Evolutionary conservation across 2,113 vertebrate species (phyloP).

Genomic region (Halichoeres trimaculatus): DNA sequence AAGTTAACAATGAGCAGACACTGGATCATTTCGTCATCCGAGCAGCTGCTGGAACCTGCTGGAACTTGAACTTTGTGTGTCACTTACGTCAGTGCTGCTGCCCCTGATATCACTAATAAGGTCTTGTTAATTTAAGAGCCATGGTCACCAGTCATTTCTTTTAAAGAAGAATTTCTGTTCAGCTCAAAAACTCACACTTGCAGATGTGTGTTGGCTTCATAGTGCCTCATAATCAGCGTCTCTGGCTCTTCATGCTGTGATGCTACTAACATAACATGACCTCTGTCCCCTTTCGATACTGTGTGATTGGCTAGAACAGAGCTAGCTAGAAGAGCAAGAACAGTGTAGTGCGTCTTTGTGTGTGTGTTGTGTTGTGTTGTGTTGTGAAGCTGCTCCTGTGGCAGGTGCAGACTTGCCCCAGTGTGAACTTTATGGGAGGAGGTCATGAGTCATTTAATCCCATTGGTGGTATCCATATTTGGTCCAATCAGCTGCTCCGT

Average conservation of each 20-base stretch:
- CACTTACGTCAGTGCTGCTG: slow-evolving; percentile 29
- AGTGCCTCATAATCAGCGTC: slow-evolving; percentile 11
- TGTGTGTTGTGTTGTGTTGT: slow-evolving; percentile 33
- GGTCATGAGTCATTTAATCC: slow-evolving; percentile 61
- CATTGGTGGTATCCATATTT: slow-evolving; percentile 65
- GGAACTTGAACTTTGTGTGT: not conserved
- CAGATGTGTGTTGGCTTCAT: slow-evolving; percentile 40
- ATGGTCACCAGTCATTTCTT: slow-evolving; percentile 20
- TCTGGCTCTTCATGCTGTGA: slow-evolving; percentile 16
- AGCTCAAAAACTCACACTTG: slow-evolving; percentile 47
- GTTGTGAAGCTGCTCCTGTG: slow-evolving; percentile 24
- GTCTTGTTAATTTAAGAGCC: slow-evolving; percentile 30
- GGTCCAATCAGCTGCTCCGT: slow-evolving; percentile 67
- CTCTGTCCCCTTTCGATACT: slow-evolving; percentile 34
- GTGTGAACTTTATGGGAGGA: slow-evolving; percentile 67
- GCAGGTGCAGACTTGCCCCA: slow-evolving; percentile 76
- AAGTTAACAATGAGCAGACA: too few species aligned
- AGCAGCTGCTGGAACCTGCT: slow-evolving; percentile 13
- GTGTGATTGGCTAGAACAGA: too few species aligned
- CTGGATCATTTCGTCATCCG: not conserved
- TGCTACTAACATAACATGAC: slow-evolving; percentile 44
- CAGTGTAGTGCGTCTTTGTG: slow-evolving; percentile 28
- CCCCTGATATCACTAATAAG: slow-evolving; percentile 28
- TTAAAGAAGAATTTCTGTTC: slow-evolving; percentile 60
- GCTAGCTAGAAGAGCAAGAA: slow-evolving; percentile 10